These are phyloP conservation scores for Calycopis cecrops DNA, from an alignment of 1,140 invertebrate genomes.

Conservation along the genomic window DNA sequence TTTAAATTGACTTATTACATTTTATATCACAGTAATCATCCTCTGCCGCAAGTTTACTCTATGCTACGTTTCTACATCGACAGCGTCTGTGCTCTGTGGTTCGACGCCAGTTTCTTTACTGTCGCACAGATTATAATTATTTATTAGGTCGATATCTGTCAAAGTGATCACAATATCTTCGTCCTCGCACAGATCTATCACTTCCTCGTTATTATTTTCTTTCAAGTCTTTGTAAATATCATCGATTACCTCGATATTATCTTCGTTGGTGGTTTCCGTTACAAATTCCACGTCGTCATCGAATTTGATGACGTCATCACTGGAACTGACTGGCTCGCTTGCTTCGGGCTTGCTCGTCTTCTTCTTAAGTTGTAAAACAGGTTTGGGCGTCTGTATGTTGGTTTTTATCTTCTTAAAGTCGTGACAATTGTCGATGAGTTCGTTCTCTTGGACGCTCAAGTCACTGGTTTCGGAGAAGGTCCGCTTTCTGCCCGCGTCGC, in stretches of 20 bases:
- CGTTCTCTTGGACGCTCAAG: constrained; percentile 52
- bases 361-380: constrained; percentile 42
- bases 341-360: constrained; percentile 38
- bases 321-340: constrained; percentile 28
- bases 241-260: constrained; percentile 29
- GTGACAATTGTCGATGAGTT: constrained; percentile 56
- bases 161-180: constrained; percentile 45
- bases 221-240: constrained; percentile 48
- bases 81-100: not conserved
- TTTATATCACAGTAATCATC: constrained; percentile 4
- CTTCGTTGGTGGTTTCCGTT: constrained; percentile 36
- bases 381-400: constrained; percentile 45
- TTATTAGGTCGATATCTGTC: constrained; percentile 42
- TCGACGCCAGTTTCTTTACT: constrained; percentile 25
- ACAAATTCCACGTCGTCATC: constrained; percentile 62
- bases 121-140: constrained; percentile 40
- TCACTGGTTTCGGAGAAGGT: constrained; percentile 59
- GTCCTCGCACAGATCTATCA: constrained; percentile 60
- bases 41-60: not conserved
- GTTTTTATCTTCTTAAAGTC: constrained; percentile 66
- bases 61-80: not conserved
- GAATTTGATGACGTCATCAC: constrained; percentile 42
- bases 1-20: not conserved
- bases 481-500: constrained; percentile 46
- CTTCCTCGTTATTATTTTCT: constrained; percentile 41